Percentiles rank a stretch among this genome's conserved stretches.
Evolutionary conservation across 1,140 invertebrate species (phyloP).

Genomic region (Acromyrmex echinatior): DNA sequence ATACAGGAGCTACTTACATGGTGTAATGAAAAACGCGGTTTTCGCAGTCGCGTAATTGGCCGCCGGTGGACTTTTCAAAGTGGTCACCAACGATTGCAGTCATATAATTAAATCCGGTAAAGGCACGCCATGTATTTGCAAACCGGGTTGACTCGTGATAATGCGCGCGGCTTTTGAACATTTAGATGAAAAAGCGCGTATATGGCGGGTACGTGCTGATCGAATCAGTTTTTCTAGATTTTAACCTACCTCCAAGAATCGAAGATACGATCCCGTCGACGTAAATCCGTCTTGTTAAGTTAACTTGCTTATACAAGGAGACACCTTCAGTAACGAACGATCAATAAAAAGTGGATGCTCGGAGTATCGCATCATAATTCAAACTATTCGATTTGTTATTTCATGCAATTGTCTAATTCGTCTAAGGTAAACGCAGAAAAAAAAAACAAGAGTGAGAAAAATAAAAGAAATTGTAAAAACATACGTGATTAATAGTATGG

Average conservation of each 20-base stretch:
- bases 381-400: background rate
- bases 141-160: slow-evolving; percentile 37
- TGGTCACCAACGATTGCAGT: slow-evolving; percentile 33
- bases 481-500: background rate
- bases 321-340: background rate
- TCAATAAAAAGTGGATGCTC: background rate
- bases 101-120: slow-evolving; percentile 72
- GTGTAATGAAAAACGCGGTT: slow-evolving; percentile 66
- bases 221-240: slow-evolving; percentile 31
- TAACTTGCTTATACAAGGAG: slow-evolving; percentile 15
- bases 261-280: background rate
- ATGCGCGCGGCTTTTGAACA: slow-evolving; percentile 49
- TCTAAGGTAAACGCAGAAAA: background rate
- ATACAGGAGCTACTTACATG: slow-evolving; percentile 12
- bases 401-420: background rate
- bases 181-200: slow-evolving; percentile 68
- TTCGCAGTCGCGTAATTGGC: slow-evolving; percentile 68
- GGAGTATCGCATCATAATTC: background rate
- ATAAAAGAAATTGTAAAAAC: background rate
- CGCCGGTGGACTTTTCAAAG: slow-evolving; percentile 66
- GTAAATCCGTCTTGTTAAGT: slow-evolving; percentile 50
- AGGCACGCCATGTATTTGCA: slow-evolving; percentile 50
- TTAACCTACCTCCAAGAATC: slow-evolving; percentile 9
- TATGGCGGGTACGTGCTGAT: slow-evolving; percentile 23
- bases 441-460: background rate